Conservation (phyloP, 2,888 invertebrate genomes). For the Phragmatobia fuliginosa region DNA sequence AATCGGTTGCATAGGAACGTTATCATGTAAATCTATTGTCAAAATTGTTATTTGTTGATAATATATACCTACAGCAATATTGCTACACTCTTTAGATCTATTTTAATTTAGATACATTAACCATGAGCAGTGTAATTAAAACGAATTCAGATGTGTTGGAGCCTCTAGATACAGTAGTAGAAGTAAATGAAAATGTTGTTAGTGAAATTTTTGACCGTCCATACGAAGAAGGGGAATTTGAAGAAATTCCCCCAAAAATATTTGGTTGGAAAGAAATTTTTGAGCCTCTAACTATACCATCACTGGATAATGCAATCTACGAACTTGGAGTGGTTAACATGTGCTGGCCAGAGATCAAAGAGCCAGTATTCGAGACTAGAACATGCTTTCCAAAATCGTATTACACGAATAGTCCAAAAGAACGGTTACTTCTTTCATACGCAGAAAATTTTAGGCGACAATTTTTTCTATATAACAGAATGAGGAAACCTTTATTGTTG, state of each 20-base stretch:
- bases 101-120: constrained; percentile 2
- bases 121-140: constrained; percentile 51
- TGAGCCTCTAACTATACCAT: constrained; percentile 80
- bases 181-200: constrained; percentile 74
- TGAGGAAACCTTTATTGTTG: constrained; percentile 89
- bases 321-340: constrained; percentile 88
- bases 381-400: constrained; percentile 89
- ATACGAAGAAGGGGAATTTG: constrained; percentile 64
- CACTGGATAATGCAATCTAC: constrained; percentile 87
- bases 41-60: constrained; percentile 23
- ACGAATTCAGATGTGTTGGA: constrained; percentile 61
- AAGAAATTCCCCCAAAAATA: constrained; percentile 74
- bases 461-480: constrained; percentile 84
- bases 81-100: not conserved
- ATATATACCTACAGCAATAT: not conserved
- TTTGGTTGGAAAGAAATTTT: constrained; percentile 67
- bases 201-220: constrained; percentile 70
- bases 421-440: constrained; percentile 90
- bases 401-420: constrained; percentile 89
- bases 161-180: constrained; percentile 72
- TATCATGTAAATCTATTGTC: constrained; percentile 43
- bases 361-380: constrained; percentile 86
- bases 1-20: constrained; percentile 58
- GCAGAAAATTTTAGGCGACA: constrained; percentile 93
- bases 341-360: constrained; percentile 88